phyloP scores from a whole-genome alignment of 2,888 invertebrate species.

The Crossocerus cetratus region DNA sequence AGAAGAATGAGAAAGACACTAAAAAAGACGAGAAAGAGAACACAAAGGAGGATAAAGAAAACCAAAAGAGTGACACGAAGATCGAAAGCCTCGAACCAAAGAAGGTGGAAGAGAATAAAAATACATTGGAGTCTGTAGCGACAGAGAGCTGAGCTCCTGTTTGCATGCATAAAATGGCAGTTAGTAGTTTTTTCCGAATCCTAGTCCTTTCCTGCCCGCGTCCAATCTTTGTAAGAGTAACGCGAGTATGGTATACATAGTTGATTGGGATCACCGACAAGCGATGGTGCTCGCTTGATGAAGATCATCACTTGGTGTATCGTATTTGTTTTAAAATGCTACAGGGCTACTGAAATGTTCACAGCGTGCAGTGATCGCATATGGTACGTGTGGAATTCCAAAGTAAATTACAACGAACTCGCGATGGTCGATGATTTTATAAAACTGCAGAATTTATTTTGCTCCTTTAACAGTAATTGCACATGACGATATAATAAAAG shows the following conservation, averaged over 20 bases:
- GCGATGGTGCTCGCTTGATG: constrained; percentile 24
- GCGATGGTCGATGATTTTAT: constrained; percentile 14
- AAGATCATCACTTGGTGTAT: constrained; percentile 37
- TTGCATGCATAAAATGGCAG: constrained; percentile 36
- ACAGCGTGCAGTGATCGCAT: constrained; percentile 20
- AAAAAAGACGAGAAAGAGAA: constrained; percentile 45
- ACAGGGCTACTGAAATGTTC: constrained; percentile 24
- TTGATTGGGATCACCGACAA: constrained; percentile 42
- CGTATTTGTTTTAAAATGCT: constrained; percentile 37
- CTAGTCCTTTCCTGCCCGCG: constrained; percentile 62
- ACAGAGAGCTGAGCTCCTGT: constrained; percentile 68
- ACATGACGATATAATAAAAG: constrained; percentile 32
- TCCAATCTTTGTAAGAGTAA: constrained; percentile 36
- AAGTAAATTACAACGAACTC: constrained; percentile 8
- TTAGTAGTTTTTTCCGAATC: constrained; percentile 59
- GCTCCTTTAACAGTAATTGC: constrained; percentile 35
- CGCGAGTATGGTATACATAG: constrained; percentile 40
- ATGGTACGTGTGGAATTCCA: constrained; percentile 14
- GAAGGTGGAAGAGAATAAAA: constrained; percentile 51
- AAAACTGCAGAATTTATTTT: constrained; percentile 34
- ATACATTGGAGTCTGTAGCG: constrained; percentile 54
- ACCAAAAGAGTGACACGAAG: constrained; percentile 43
- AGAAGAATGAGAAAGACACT: constrained; percentile 44
- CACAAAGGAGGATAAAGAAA: constrained; percentile 31
- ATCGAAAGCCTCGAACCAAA: constrained; percentile 48